These are phyloP conservation scores for Istiophorus platypterus DNA, from an alignment of 2,113 vertebrate genomes.

Conservation along the genomic window DNA sequence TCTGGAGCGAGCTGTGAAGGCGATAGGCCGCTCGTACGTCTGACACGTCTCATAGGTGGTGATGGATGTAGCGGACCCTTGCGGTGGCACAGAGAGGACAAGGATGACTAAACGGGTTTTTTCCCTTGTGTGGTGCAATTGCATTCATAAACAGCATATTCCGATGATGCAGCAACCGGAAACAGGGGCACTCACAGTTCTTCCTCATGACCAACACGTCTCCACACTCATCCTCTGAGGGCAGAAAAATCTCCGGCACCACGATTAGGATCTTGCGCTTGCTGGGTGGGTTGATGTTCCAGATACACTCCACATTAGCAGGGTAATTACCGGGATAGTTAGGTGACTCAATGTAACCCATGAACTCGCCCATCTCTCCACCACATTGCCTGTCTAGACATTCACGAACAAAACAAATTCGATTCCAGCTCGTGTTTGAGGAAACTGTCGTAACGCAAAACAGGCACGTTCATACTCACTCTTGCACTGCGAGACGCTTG, in stretches of 20 bases:
- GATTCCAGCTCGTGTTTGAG: not conserved
- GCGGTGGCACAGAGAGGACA: constrained; percentile 9
- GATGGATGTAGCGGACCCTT: constrained; percentile 96
- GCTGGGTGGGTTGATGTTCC: constrained; percentile 98
- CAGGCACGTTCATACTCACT: constrained; percentile 82
- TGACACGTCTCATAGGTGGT: constrained; percentile 99
- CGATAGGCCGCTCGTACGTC: constrained; percentile 97
- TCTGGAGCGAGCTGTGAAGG: constrained; percentile 96
- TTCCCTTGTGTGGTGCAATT: not conserved
- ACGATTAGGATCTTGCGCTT: constrained; percentile 99
- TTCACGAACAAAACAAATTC: constrained; percentile 35
- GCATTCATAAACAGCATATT: not conserved
- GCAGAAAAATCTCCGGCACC: constrained; percentile 98
- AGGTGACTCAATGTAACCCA: constrained; percentile 97
- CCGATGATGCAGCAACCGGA: not conserved
- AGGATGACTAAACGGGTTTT: constrained; percentile 15
- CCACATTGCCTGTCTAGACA: constrained; percentile 94
- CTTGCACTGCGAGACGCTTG: constrained; percentile 96
- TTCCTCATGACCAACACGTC: constrained; percentile 99
- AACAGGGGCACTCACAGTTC: constrained; percentile 88
- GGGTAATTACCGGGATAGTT: constrained; percentile 99
- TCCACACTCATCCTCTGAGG: constrained; percentile 97
- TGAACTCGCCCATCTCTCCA: constrained; percentile 96
- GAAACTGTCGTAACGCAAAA: constrained; percentile 14
- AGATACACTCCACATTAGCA: constrained; percentile 94